phyloP scores from a whole-genome alignment of 1,140 invertebrate genomes.

The Aphelenchoides besseyi region DNA sequence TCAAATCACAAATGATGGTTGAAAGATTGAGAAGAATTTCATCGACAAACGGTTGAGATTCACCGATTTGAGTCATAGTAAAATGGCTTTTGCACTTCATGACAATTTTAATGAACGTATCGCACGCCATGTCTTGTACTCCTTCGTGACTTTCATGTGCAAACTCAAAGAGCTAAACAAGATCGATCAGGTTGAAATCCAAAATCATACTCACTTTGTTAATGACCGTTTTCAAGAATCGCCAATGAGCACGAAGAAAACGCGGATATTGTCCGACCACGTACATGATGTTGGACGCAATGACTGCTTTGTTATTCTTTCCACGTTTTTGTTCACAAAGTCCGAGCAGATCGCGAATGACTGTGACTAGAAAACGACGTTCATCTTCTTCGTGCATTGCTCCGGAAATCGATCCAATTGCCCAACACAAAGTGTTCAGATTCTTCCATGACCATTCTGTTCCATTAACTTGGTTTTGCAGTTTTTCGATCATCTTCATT shows the following conservation, averaged over 20 bases:
- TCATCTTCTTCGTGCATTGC: slow-evolving; percentile 99
- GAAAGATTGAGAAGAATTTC: slow-evolving; percentile 94
- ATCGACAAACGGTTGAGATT: slow-evolving; percentile 95
- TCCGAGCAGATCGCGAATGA: slow-evolving; percentile 95
- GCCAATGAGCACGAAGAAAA: slow-evolving; percentile 98
- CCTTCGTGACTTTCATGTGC: slow-evolving; percentile 99
- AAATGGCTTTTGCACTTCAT: slow-evolving; percentile 96
- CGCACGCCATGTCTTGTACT: slow-evolving; percentile 91
- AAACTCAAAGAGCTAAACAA: slow-evolving; percentile 83
- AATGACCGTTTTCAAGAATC: slow-evolving; percentile 99
- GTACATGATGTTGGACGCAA: slow-evolving; percentile 99
- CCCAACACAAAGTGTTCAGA: slow-evolving; percentile 93
- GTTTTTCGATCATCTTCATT: slow-evolving; percentile 96
- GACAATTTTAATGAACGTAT: slow-evolving; percentile 99
- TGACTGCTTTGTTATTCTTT: slow-evolving; percentile 99
- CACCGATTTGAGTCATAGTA: slow-evolving; percentile 86
- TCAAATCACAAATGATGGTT: slow-evolving; percentile 95
- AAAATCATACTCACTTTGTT: slow-evolving; percentile 72
- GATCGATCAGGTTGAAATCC: background rate
- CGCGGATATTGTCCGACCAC: slow-evolving; percentile 99
- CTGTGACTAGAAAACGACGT: slow-evolving; percentile 95
- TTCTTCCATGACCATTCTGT: slow-evolving; percentile 99
- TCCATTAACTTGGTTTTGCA: slow-evolving; percentile 97
- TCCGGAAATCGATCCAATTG: slow-evolving; percentile 97
- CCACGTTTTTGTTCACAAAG: slow-evolving; percentile 98